These are phyloP conservation scores for Otolemur garnettii DNA, from an alignment of 2,113 vertebrate species.

Conservation along the genomic window DNA sequence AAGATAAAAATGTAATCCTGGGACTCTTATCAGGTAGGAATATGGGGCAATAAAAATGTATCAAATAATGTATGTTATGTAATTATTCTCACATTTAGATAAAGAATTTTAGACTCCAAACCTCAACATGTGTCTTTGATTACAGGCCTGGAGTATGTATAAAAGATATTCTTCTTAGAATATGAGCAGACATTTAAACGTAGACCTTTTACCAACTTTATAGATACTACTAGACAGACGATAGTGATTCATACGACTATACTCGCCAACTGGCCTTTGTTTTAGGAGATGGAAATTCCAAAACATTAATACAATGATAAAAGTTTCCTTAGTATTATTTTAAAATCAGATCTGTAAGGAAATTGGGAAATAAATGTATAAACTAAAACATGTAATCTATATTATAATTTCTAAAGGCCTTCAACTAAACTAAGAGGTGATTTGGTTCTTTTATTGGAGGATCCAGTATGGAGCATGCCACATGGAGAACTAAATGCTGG, in stretches of 20 bases:
- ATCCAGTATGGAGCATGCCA: not conserved
- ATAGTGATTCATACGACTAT: not conserved
- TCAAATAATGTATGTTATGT: not conserved
- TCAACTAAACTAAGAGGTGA: conserved; percentile 36
- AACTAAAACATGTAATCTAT: not conserved
- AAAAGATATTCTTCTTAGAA: not conserved
- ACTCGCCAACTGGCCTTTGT: not conserved
- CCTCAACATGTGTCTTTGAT: not conserved
- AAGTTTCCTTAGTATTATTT: not conserved
- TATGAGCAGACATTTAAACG: conserved; percentile 1
- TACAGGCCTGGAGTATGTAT: not conserved
- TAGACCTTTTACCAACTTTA: not conserved
- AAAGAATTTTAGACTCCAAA: conserved; percentile 2
- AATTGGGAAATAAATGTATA: not conserved
- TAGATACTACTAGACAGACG: not conserved
- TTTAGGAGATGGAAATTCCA: not conserved
- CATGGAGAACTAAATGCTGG: fast-evolving
- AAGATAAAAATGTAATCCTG: not conserved
- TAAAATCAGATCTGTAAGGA: not conserved
- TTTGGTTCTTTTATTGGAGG: not conserved
- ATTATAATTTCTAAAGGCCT: conserved; percentile 33
- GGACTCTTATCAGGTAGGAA: not conserved
- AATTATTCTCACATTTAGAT: conserved; percentile 41
- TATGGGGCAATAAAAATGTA: not conserved
- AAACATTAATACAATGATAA: not conserved